Evolutionary conservation across 2,113 vertebrate species (phyloP), one percentile per base, ranked within the genome.

Genomic region (Octodon degus): DNA sequence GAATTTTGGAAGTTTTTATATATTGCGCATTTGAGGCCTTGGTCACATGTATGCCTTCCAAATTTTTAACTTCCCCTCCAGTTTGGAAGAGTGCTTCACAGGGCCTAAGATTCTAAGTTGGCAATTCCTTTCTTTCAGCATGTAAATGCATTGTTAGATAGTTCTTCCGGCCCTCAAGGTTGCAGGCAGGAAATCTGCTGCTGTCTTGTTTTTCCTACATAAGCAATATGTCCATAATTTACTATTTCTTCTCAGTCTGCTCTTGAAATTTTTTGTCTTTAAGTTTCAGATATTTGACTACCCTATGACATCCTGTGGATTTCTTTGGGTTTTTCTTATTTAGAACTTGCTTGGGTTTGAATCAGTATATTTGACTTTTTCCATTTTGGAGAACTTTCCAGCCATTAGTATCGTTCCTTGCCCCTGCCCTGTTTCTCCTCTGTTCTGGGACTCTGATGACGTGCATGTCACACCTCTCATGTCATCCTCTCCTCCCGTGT

Each of bases 51-150:
- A 22, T 30, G 47, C 5, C 19, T 80, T 74, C n/a, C 4, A 30
- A 25, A 30, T 67, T 25, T 85, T 84, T 83, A 3, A 79, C 17
- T 90, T 60, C 47, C 16, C 1, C 6, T 80, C 34, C 11, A 60
- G 10, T 72, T 89, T 37, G 80, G 53, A 93, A 96, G 70, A 22
- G 50, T 50, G 55, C n/a, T 89, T 81, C 55, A 89, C 20, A 43
- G 22, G 76, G 50, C 20, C 37, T 47, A 40, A n/a, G 37, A 79
- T 74, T 43, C 43, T 27, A 65, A 11, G 37, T 60, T 63, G 27
- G 37, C 11, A 6, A 65, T 62, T 80, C 37, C 70, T 70, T 62
- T 58, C 53, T 68, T 94, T 86, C 55, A 92, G 27, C 53, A 47
- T 40, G 17, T 58, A 84, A 80, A 53, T 22, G 16, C 5, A 6